Conservation (phyloP, 2,797 vertebrate species). For the Acipenser oxyrinchus region DNA sequence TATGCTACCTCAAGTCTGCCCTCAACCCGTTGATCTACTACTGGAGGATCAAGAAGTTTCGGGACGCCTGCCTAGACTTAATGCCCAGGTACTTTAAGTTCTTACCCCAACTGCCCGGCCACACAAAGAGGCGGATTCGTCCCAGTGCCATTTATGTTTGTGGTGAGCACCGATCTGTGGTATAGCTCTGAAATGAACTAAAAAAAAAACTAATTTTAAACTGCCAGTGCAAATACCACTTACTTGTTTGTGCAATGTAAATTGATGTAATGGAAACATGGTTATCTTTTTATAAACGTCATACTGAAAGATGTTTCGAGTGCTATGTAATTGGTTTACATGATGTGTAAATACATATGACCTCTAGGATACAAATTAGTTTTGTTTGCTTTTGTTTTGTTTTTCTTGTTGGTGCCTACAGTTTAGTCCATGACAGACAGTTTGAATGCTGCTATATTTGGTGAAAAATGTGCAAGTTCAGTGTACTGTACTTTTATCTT, state of each 20-base stretch:
- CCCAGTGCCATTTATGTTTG: constrained; percentile 93
- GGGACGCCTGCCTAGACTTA: constrained; percentile 88
- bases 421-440: constrained; percentile 47
- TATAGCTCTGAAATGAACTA: constrained; percentile 47
- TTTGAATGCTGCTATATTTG: constrained; percentile 68
- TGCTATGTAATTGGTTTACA: constrained; percentile 38
- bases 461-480: constrained; percentile 66
- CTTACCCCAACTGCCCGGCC: constrained; percentile 82
- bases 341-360: constrained; percentile 56
- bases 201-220: constrained; percentile 1
- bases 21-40: constrained; percentile 98
- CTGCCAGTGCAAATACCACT: constrained; percentile 8
- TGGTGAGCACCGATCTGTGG: constrained; percentile 80
- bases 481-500: constrained; percentile 56
- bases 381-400: constrained; percentile 11
- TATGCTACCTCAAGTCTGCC: constrained; percentile 98
- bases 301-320: constrained; percentile 17
- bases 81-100: constrained; percentile 95
- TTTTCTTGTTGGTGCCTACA: constrained; percentile 49
- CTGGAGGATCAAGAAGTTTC: constrained; percentile 98
- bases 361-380: constrained; percentile 43
- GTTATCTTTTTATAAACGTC: constrained; percentile 8
- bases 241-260: constrained; percentile 27
- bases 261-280: constrained; percentile 19
- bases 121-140: constrained; percentile 80